A percentile compares a stretch with the other conserved stretches of the same genome.
phyloP scores from a whole-genome alignment of 2,113 vertebrate genomes.

The Phalacrocorax pelagicus region DNA sequence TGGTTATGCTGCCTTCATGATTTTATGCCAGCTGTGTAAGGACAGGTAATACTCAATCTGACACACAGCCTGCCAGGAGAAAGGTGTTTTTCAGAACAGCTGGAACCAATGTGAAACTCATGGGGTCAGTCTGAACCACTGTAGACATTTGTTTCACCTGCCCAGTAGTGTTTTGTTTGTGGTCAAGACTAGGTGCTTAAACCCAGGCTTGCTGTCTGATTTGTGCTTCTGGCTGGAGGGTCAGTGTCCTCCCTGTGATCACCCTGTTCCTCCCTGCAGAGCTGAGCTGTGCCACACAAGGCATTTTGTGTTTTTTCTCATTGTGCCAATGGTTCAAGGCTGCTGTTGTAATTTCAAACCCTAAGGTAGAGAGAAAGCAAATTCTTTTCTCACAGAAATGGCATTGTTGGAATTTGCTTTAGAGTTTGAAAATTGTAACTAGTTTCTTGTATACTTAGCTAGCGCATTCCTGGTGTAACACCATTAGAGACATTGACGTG shows the following conservation, averaged over 20 bases:
- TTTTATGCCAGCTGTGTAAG: background rate
- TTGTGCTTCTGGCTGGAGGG: background rate
- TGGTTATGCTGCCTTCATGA: background rate
- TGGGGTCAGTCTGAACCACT: background rate
- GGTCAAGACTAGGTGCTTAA: background rate
- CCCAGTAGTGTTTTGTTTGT: background rate
- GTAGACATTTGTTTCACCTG: background rate
- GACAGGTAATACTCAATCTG: background rate
- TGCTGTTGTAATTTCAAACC: background rate
- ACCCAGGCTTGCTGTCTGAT: background rate
- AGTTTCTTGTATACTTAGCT: background rate
- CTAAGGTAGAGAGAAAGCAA: background rate
- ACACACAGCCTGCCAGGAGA: background rate
- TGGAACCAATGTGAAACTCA: background rate
- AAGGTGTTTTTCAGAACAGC: background rate
- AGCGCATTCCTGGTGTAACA: background rate
- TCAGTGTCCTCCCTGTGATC: fast-evolving
- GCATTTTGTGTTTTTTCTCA: background rate
- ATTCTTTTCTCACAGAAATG: background rate
- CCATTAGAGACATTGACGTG: background rate
- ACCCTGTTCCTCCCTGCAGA: background rate
- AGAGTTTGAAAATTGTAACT: background rate
- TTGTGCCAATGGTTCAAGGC: background rate
- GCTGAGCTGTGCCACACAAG: background rate
- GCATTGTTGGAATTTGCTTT: background rate